These are phyloP conservation scores for Phorcus lineatus DNA, from an alignment of 2,888 invertebrate species.

Conservation along the genomic window DNA sequence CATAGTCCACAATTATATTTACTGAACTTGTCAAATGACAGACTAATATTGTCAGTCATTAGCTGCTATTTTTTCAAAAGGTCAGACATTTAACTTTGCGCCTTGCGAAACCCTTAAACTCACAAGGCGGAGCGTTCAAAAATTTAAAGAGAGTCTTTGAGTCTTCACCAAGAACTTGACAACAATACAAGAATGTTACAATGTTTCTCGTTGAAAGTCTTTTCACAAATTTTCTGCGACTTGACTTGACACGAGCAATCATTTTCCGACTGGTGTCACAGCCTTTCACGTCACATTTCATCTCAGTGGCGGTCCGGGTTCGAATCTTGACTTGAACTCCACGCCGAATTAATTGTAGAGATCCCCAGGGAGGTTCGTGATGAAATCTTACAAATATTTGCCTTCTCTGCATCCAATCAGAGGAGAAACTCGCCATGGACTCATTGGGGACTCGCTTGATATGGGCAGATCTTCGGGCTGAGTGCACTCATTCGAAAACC, in stretches of 20 bases:
- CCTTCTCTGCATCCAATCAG: not conserved
- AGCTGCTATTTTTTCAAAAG: too few species aligned
- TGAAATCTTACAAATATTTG: conserved; percentile 13
- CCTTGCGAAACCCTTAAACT: too few species aligned
- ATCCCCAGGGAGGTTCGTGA: not conserved
- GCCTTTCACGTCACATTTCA: conserved; percentile 6
- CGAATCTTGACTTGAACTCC: not conserved
- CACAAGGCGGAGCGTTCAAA: not conserved
- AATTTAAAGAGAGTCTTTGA: not conserved
- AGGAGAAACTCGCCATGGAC: not conserved
- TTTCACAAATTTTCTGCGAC: not conserved
- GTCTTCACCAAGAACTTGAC: not conserved
- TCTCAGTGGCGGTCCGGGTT: not conserved
- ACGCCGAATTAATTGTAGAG: conserved; percentile 1
- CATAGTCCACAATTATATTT: too few species aligned
- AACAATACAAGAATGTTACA: not conserved
- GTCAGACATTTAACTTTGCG: too few species aligned
- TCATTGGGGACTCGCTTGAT: too few species aligned
- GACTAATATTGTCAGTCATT: too few species aligned
- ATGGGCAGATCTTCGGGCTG: too few species aligned
- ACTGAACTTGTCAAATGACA: too few species aligned
- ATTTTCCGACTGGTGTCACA: not conserved
- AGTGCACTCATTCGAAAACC: not conserved
- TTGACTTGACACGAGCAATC: conserved; percentile 4
- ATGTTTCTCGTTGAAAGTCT: not conserved